Base-by-base conservation (phyloP, 2,888 invertebrate species). In the Campoplex capitator region DNA sequence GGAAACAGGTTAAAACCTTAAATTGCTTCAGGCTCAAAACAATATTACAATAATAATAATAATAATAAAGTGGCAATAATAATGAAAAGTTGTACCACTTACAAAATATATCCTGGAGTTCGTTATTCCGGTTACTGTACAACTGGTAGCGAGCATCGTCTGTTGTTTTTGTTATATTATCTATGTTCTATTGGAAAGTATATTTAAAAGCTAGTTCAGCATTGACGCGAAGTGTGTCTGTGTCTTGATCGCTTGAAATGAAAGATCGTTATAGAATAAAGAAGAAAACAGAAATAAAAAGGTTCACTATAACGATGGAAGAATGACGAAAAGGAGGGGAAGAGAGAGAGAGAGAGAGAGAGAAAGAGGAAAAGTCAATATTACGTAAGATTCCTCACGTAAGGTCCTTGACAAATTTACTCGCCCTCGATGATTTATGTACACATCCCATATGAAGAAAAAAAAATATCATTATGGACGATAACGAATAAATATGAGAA, bases 1-100 rank as follows among this genome's bases (percentile, higher is more conserved):
- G 88, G 88, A 92, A 93, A 91, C 90, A 91, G 87, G 79, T 91
- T 73, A 82, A 91, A 93, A 93, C 92, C 91, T 93, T 91, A 89
- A 89, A 89, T 85, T 87, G 81, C 88, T 82, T 88, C 85, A 89
- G 67, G 83, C 83, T 89, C 91, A 91, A 93, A 92, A 91, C 90
- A 89, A 88, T 88, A 83, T 85, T 88, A 80, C 87, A 85, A 85
- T 84, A 90, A 82, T 74, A 79, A 73, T 79, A 73, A 75, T 85
- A 70, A 74, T 88, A 42, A 42, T 42, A 9, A 84, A 71, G 70
- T 68, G 76, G 45, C 51, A 35, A 32, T 67, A 48, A 76, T 76
- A 45, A 86, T 42, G 54, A 80, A 81, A 56, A 73, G 42, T 84
- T 68, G 48, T 85, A 73, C 84, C 87, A 78, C 80, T 83, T 84